A percentile compares a stretch with the other conserved stretches of the same genome.
Conservation (phyloP, 2,797 vertebrate species). For the Rhabdophis nuchalis region DNA sequence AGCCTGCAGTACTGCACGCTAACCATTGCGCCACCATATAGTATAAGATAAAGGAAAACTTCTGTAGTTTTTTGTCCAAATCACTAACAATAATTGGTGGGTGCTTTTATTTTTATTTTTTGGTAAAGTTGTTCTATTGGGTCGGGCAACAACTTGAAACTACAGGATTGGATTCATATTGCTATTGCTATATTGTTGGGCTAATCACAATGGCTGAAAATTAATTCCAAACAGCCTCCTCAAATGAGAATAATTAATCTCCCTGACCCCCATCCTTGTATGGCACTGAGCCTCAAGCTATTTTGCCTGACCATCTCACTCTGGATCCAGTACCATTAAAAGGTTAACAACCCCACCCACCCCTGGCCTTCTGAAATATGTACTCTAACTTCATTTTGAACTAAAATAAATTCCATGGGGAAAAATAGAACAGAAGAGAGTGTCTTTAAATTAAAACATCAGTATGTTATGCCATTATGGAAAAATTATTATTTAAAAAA, state of each 20-base stretch:
- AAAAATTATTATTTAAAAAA: neutral
- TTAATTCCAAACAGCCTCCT: neutral
- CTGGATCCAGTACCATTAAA: neutral
- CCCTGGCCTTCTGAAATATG: neutral
- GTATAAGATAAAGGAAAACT: neutral
- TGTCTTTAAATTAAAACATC: neutral
- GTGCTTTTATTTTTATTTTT: neutral
- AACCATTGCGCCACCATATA: no score
- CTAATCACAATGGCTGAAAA: neutral
- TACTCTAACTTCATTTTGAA: neutral
- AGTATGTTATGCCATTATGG: neutral
- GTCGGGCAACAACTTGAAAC: neutral
- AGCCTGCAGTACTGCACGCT: no score
- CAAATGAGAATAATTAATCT: neutral
- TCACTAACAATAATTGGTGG: neutral
- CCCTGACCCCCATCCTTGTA: neutral
- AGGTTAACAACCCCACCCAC: neutral
- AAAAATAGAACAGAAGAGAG: neutral
- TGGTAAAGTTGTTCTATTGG: neutral
- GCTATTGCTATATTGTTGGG: neutral
- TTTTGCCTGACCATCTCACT: neutral
- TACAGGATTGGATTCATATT: neutral
- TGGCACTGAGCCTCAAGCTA: neutral
- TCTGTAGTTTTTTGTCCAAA: neutral
- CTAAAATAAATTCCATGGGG: neutral